Conservation (phyloP, 2,113 vertebrate species). For the Ptilorrhoa leucosticta region DNA sequence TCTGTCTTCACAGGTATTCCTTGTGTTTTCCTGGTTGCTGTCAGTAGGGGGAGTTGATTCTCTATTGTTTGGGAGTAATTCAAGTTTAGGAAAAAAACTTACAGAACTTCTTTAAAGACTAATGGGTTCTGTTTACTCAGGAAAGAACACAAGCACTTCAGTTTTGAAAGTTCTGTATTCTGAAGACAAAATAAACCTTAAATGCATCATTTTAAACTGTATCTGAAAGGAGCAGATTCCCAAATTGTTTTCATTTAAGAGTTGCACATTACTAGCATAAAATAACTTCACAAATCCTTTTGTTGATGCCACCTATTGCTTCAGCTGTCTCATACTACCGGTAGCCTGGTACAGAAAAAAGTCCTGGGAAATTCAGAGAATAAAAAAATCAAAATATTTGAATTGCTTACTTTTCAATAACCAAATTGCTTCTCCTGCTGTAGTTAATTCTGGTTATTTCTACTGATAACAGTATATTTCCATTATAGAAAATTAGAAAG, state of each 20-base stretch:
- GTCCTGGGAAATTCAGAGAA: background rate
- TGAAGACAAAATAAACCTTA: background rate
- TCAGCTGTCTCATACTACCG: background rate
- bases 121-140: background rate
- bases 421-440: background rate
- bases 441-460: background rate
- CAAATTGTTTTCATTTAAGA: background rate
- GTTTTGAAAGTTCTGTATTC: background rate
- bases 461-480: background rate
- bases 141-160: background rate
- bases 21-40: conserved; percentile 74
- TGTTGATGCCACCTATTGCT: background rate
- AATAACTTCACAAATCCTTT: background rate
- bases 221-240: background rate
- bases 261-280: background rate
- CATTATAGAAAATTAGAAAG: background rate
- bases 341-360: background rate
- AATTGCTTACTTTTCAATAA: background rate
- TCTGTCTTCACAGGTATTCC: conserved; percentile 48
- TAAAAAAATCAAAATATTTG: background rate
- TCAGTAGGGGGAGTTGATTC: conserved; percentile 95
- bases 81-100: background rate
- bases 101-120: background rate
- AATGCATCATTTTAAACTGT: background rate
- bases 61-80: conserved; percentile 79